These are phyloP conservation scores for Drosophila parvula DNA, from an alignment of 1,140 invertebrate genomes.

Conservation along the genomic window DNA sequence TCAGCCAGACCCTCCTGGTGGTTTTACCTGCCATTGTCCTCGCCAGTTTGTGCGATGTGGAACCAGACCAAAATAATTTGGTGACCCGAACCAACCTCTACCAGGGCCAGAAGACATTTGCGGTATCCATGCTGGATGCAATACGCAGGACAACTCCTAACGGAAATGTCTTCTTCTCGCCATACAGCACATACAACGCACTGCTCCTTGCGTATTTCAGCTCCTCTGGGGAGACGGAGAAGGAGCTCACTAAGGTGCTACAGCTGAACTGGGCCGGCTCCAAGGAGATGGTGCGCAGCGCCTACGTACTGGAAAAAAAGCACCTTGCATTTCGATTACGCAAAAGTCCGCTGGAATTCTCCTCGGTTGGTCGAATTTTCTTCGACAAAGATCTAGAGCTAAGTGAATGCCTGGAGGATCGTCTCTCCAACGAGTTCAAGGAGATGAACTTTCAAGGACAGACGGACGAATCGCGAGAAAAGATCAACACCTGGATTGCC, in stretches of 20 bases:
- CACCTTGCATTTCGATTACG: slow-evolving; percentile 84
- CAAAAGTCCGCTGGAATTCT: slow-evolving; percentile 88
- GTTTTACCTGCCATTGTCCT: slow-evolving; percentile 30
- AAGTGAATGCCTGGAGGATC: slow-evolving; percentile 87
- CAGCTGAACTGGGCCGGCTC: slow-evolving; percentile 84
- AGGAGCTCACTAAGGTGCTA: slow-evolving; percentile 87
- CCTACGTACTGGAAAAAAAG: slow-evolving; percentile 87
- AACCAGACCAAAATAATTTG: slow-evolving; percentile 13
- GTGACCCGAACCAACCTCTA: slow-evolving; percentile 83
- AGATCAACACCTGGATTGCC: slow-evolving; percentile 93
- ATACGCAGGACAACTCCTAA: slow-evolving; percentile 85
- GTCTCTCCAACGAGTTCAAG: slow-evolving; percentile 89
- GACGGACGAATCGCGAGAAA: slow-evolving; percentile 85
- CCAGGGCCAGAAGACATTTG: slow-evolving; percentile 88
- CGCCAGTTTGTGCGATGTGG: slow-evolving; percentile 42
- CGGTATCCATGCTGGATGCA: slow-evolving; percentile 87
- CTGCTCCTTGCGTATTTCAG: slow-evolving; percentile 92
- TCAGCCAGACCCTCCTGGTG: slow-evolving; percentile 25
- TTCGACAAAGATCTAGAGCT: slow-evolving; percentile 85
- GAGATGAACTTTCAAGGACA: slow-evolving; percentile 87
- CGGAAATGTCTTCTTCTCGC: slow-evolving; percentile 94
- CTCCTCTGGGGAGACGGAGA: slow-evolving; percentile 88
- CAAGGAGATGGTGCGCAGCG: slow-evolving; percentile 87
- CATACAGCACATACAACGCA: slow-evolving; percentile 92
- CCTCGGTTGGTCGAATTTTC: slow-evolving; percentile 91